A percentile compares a stretch with the other conserved stretches of the same genome.
These are phyloP conservation scores for Physocephala rufipes DNA, from an alignment of 2,888 invertebrate species.

Conservation along the genomic window DNA sequence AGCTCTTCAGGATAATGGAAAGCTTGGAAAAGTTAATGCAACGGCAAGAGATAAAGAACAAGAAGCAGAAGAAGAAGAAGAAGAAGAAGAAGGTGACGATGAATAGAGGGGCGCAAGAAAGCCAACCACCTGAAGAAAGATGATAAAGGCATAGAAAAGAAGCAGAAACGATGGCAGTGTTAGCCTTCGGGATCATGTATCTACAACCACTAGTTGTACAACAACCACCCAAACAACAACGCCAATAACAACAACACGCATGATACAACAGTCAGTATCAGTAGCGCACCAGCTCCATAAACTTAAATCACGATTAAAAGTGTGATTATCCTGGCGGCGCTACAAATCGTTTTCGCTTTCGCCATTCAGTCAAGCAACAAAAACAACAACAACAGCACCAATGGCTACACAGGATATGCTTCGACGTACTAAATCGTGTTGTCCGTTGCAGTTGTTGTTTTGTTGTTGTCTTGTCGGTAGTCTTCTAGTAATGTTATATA, in stretches of 20 bases:
- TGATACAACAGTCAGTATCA: constrained; percentile 1
- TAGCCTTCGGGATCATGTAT: neutral
- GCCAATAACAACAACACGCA: neutral
- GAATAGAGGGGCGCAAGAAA: neutral
- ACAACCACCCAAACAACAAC: too few species aligned
- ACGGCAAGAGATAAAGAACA: neutral
- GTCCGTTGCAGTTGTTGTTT: constrained; percentile 48
- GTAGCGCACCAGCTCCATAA: constrained; percentile 41
- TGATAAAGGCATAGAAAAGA: neutral
- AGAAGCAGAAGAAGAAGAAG: constrained; percentile 9
- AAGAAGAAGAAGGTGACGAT: constrained; percentile 17
- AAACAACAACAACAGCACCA: constrained; percentile 35
- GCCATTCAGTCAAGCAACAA: constrained; percentile 26
- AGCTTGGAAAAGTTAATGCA: constrained; percentile 18
- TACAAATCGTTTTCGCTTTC: constrained; percentile 56
- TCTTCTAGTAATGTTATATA: constrained; percentile 44
- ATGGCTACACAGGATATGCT: neutral
- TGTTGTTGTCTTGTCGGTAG: neutral
- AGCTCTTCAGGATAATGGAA: constrained; percentile 30
- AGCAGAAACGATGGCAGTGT: neutral
- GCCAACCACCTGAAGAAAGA: constrained; percentile 7
- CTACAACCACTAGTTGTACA: neutral
- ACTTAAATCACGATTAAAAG: constrained; percentile 65
- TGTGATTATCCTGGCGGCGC: constrained; percentile 65
- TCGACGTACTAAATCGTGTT: constrained; percentile 56